Evolutionary conservation across 2,797 vertebrate genomes (phyloP), one percentile per base, ranked within the genome.

Genomic region (Acanthopagrus latus): DNA sequence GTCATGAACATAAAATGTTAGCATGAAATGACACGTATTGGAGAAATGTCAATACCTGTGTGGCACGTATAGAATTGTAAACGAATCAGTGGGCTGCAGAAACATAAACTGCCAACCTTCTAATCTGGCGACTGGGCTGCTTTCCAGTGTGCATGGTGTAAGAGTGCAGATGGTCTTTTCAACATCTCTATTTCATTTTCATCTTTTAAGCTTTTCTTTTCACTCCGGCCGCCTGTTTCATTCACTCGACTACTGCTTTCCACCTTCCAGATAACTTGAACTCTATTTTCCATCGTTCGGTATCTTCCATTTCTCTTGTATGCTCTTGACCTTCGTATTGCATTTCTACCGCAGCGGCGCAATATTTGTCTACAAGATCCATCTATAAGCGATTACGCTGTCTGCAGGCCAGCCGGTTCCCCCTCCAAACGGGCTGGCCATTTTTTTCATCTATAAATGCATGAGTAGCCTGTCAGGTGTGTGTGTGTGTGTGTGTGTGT

Each of bases 361-460:
- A 55, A n/a, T 50, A 38, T 59, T 52, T 1, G 13, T 69, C 27
- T 29, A 38, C 50, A 44, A 1, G 13, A 25, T 57, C 47, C 25
- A 44, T 55, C 33, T 47, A 8, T 4, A 27, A 25, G 74, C 65
- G 58, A 44, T 74, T 47, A 77, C 63, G 38, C 38, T 78, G 60
- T 75, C 74, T 78, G 65, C 71, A 72, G 62, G 50, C 51, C 60
- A 50, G 62, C 43, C 25, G 2, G 18, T 71, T 72, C 7, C 29
- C 29, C 29, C 48, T 29, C 55, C 74, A 65, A 78, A 65, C 46
- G 55, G 33, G 33, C 33, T 33, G 33, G 6, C 33, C 33, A 11
- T 59, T 25, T 27, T 27, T 74, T 69, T 78, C 58, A 79, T 90
- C 77, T 83, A 65, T 69, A 86, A 75, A 85, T 87, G 72, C 66